Base-by-base conservation (phyloP, 2,113 vertebrate species). In the Ophiodon elongatus region DNA sequence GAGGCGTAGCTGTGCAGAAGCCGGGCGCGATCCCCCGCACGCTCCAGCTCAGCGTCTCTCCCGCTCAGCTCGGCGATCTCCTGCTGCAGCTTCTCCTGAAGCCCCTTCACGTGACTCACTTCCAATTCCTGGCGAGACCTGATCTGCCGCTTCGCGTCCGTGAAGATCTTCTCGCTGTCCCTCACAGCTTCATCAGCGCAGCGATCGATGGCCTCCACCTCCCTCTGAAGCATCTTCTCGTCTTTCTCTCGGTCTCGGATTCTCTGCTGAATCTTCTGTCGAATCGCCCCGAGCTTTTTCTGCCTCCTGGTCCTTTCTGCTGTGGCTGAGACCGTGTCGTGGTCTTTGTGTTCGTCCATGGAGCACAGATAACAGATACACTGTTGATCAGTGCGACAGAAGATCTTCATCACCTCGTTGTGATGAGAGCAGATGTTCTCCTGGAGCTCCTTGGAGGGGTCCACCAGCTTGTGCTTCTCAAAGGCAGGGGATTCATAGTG, bases 1-100 rank as follows among this genome's bases (percentile, higher is more conserved):
- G 1, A 56, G 27, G 47, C 1, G 59, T 71, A 70, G 27, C 31
- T 80, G 1, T 68, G 50, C 2, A 84, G 72, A 43, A 88, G 84
- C 4, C 21, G 50, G 35, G 17, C 41, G 68, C 82, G 77, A 31
- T 88, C 66, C n/a, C 72, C 68, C 14, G 70, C 69, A 3, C 65
- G n/a, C 25, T 83, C 70, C 70, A 91, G 80, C 35, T 89, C 87
- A 15, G 23, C 5, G 29, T 79, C 33, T 27, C 15, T 84, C 23
- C 54, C 67, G 52, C 33, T 67, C 68, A 84, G 75, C 4, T 57
- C 43, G 1, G 31, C 1, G 21, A 84, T 57, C 68, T 84, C 21
- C 41, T 60, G 39, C 74, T 52, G 13, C 41, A 78, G 31, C 31
- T 66, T 66, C 37, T 39, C 33, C 54, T 59, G 9, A 25, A 73